Conservation (phyloP, 1,140 invertebrate species). For the Eurosta solidaginis region DNA sequence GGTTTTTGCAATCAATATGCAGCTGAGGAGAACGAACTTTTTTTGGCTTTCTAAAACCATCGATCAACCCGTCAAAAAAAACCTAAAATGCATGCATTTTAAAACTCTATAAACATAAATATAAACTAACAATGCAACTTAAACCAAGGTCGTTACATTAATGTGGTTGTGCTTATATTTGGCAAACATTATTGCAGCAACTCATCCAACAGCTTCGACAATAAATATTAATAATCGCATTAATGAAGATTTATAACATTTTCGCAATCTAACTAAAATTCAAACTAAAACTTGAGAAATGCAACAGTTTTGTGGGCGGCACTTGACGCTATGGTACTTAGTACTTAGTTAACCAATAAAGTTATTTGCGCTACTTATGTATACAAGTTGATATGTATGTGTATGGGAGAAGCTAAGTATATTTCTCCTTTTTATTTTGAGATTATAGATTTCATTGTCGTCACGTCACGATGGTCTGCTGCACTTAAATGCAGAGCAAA, state of each 20-base stretch:
- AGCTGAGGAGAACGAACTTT: too few species aligned
- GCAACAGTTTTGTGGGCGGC: background rate
- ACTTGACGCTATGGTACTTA: too few species aligned
- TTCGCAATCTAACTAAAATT: background rate
- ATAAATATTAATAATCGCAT: constrained; percentile 57
- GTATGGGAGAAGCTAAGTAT: too few species aligned
- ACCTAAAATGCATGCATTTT: background rate
- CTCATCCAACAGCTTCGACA: constrained; percentile 31
- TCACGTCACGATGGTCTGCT: background rate
- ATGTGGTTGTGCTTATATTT: background rate
- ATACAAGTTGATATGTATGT: too few species aligned
- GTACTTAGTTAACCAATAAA: too few species aligned
- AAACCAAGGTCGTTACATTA: background rate
- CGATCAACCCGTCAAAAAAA: background rate
- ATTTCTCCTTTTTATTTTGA: background rate
- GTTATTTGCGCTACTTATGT: too few species aligned
- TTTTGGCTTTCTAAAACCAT: background rate
- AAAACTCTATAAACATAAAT: background rate
- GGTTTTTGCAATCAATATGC: too few species aligned
- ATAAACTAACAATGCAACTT: background rate
- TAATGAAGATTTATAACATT: constrained; percentile 54
- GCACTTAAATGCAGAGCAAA: background rate
- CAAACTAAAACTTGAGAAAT: background rate
- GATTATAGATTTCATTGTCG: background rate
- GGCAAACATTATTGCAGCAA: background rate